Base-by-base conservation (phyloP, 2,797 vertebrate species). In the Helostoma temminkii region DNA sequence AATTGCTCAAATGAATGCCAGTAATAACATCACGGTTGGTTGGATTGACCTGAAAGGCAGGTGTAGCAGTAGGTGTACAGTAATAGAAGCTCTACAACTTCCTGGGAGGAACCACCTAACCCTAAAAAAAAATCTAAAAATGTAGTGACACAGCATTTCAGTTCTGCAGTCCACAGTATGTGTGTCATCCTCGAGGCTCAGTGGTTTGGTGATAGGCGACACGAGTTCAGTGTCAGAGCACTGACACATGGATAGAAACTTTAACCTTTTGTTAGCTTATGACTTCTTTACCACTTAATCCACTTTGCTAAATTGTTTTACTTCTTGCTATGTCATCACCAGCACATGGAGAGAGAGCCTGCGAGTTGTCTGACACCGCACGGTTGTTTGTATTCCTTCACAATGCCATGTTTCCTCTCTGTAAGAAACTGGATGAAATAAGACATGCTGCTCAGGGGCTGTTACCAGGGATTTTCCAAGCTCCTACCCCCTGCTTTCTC, bases 1-100 rank as follows among this genome's bases (percentile, higher is more conserved):
- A 60, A 53, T 47, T 54, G 41, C 45, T 70, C 48, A n/a, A n/a
- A n/a, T 74, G 39, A 16, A 22, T 0, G 14, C 5, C 48, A 68
- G 16, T 12, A 54, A 68, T 71, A 28, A 61, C 43, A 61, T 30
- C 45, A 64, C 18, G 19, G 28, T 43, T 7, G n/a, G 43, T 63
- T 58, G 61, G 86, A 60, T 8, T 47, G 66, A 90, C 88, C 68
- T 81, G 85, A 87, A 86, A 86, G 89, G 88, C 90, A 71, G 80
- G 85, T 86, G 69, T 46, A 55, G 61, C 62, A 21, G 55, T 24
- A 0, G 28, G n/a, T 54, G 25, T 11, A 19, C 36, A 36, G 47
- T 24, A 9, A 53, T 3, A 42, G 22, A 71, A 64, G 6, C 0
- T 8, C 4, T 19, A 15, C 0, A 3, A 36, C 26, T 54, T 54